Evolutionary conservation across 2,113 vertebrate genomes (phyloP), one percentile per base, ranked within the genome.

Genomic region (Poicephalus gulielmi): DNA sequence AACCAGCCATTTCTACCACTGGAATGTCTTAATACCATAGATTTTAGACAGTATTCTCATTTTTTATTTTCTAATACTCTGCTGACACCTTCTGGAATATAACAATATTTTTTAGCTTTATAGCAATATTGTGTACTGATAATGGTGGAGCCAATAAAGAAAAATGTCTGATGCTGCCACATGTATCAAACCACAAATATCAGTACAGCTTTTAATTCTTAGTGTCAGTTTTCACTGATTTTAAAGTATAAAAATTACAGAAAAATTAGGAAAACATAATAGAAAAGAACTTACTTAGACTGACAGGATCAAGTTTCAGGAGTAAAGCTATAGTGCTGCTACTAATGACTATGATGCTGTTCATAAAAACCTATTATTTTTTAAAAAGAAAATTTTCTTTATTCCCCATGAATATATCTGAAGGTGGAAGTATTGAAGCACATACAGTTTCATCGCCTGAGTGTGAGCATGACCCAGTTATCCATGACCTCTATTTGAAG

Each of bases 11-110:
- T 95, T 90, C 27, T 52, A 43, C 9, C 17, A 60, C 1, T 46
- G 37, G 49, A 60, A 64, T 41, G 8, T 74, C 13, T 89, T 52
- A 75, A 79, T 67, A 47, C 7, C 0, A 2, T 14, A 62, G 43
- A 20, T 8, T 14, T 83, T 52, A 63, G 30, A 64, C 4, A 80
- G 22, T 11, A 50, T 11, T 9, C 7, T 60, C 15, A 50, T 73
- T 86, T 95, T 92, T 94, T 82, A 64, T 95, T 97, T 96, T 83
- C 53, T 96, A 94, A 95, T 91, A 71, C 96, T 97, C 90, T 97
- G 78, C 95, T 97, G 97, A 97, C 97, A 97, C 74, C 97, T 97
- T 96, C 97, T 97, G 97, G 97, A 96, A 94, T 69, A 18, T 30
- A 88, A 33, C 11, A 82, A 16, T 39, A 6, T 82, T 82, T 92